Evolutionary conservation across 2,797 vertebrate genomes (phyloP).

Genomic region (Xiphorhynchus erythropygius): DNA sequence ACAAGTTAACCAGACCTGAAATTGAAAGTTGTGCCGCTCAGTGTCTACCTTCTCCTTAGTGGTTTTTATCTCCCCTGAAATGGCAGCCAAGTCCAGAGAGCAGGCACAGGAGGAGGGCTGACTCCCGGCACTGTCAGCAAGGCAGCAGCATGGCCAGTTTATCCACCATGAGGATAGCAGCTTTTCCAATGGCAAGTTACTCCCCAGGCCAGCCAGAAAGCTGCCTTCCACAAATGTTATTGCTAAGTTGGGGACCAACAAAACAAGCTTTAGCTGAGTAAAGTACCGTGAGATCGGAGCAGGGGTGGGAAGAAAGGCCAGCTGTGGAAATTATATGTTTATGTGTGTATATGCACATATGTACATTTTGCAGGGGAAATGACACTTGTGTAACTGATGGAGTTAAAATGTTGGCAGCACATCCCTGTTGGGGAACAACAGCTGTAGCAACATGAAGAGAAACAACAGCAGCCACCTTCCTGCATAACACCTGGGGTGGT

Average conservation of each 20-base stretch:
- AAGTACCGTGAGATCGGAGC: not conserved
- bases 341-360: fast-evolving
- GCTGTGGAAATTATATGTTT: not conserved
- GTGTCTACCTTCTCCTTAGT: not conserved
- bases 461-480: not conserved
- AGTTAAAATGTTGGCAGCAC: not conserved
- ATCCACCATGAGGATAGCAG: fast-evolving
- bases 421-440: not conserved
- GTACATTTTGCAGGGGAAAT: not conserved
- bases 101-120: not conserved
- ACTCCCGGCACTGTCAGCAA: fast-evolving
- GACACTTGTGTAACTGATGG: not conserved
- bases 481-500: not conserved
- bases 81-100: fast-evolving
- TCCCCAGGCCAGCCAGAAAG: not conserved
- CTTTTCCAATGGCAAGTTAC: not conserved
- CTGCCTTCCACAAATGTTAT: not conserved
- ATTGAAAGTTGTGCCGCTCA: not conserved
- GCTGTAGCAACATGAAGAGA: constrained; percentile 14
- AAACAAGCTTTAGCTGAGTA: not conserved
- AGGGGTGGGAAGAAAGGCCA: not conserved
- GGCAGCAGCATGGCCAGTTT: fast-evolving
- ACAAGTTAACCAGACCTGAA: not conserved
- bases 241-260: not conserved
- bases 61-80: not conserved